Percentiles rank a stretch among this genome's conserved stretches.
Evolutionary conservation across 2,797 vertebrate species (phyloP).

Genomic region (Pyrocephalus nanus): DNA sequence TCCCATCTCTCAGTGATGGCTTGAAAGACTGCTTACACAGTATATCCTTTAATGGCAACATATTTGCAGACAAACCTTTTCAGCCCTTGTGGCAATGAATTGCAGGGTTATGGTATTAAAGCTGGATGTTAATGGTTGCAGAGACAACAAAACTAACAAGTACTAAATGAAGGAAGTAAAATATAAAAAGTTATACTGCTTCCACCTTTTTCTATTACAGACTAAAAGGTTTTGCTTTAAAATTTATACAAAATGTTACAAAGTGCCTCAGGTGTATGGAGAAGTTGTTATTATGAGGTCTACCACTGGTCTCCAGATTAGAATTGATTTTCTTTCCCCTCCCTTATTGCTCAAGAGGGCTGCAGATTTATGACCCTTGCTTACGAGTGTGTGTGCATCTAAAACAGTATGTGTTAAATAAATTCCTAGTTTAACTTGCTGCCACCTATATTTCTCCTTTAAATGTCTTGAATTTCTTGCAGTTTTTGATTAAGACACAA

Average conservation of each 20-base stretch:
- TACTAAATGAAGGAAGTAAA: background rate
- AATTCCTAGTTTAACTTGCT: background rate
- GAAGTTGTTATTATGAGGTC: constrained; percentile 31
- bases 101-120: background rate
- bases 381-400: constrained; percentile 50
- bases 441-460: background rate
- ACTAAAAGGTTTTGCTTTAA: constrained; percentile 20
- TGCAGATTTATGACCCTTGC: constrained; percentile 60
- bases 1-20: background rate
- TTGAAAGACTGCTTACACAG: background rate
- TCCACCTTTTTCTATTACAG: background rate
- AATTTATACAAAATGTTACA: constrained; percentile 41
- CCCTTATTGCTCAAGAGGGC: constrained; percentile 35
- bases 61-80: background rate
- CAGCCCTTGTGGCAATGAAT: background rate
- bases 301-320: constrained; percentile 50
- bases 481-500: background rate
- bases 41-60: background rate
- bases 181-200: background rate
- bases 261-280: constrained; percentile 53
- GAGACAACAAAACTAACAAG: background rate
- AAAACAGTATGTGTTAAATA: constrained; percentile 11
- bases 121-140: background rate
- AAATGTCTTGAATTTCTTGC: background rate
- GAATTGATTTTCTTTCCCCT: constrained; percentile 70